phyloP scores from a whole-genome alignment of 2,113 vertebrate genomes.

The Dasyprocta punctata region DNA sequence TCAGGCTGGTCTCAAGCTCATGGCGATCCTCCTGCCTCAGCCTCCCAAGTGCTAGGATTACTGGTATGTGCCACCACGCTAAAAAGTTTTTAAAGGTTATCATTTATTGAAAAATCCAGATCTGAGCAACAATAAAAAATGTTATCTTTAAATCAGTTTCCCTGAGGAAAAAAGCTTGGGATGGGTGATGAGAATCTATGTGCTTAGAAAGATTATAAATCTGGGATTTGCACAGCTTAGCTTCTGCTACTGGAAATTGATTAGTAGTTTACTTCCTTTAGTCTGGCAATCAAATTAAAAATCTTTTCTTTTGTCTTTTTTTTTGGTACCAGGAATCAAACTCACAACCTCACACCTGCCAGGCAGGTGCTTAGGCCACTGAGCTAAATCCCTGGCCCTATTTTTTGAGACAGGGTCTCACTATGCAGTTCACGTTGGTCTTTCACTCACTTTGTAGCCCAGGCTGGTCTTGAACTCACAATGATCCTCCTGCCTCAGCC shows the following conservation, averaged over 20 bases:
- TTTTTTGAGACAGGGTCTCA: not conserved
- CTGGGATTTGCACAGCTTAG: not conserved
- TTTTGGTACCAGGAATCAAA: too few species aligned
- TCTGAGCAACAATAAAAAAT: not conserved
- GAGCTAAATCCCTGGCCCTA: too few species aligned
- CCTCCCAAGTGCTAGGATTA: too few species aligned
- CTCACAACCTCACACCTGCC: too few species aligned
- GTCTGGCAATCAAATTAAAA: not conserved
- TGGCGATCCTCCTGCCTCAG: too few species aligned
- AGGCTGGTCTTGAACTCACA: not conserved
- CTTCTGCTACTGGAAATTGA: not conserved
- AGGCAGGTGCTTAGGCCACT: too few species aligned
- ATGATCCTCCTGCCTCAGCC: not conserved
- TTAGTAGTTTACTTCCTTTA: not conserved
- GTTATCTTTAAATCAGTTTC: slow-evolving; percentile 35
- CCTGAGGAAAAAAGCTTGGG: not conserved
- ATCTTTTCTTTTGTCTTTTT: not conserved
- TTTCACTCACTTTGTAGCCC: too few species aligned
- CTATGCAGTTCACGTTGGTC: too few species aligned
- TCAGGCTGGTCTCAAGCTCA: too few species aligned
- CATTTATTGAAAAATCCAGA: slow-evolving; percentile 14
- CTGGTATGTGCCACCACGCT: too few species aligned
- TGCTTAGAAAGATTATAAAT: not conserved
- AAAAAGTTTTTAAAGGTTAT: not conserved
- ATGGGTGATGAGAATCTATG: not conserved